Evolutionary conservation across 2,888 invertebrate genomes (phyloP).

Genomic region (Oscheius onirici): DNA sequence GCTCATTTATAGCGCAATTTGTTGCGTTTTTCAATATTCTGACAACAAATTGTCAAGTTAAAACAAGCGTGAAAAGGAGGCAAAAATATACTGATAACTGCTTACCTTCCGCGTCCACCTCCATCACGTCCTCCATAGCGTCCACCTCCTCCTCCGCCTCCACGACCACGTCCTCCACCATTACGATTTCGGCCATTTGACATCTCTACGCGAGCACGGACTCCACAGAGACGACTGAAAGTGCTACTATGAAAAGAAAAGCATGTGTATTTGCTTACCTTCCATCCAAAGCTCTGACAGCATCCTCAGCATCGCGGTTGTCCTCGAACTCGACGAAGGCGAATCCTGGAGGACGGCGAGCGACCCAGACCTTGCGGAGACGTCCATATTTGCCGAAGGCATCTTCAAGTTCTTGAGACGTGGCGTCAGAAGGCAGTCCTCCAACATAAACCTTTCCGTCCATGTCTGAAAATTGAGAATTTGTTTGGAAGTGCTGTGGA

Average conservation of each 20-base stretch:
- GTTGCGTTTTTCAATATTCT: too few species aligned
- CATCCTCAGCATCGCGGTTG: conserved; percentile 79
- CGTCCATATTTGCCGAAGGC: conserved; percentile 88
- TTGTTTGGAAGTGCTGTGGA: too few species aligned
- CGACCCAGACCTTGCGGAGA: conserved; percentile 90
- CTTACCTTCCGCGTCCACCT: background rate
- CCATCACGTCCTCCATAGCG: conserved; percentile 46
- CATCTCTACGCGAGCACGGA: conserved; percentile 73
- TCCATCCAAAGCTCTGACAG: conserved; percentile 73
- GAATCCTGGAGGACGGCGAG: conserved; percentile 85
- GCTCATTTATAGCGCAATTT: too few species aligned
- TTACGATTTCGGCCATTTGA: conserved; percentile 72
- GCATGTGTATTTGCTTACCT: conserved; percentile 76
- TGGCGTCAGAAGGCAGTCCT: conserved; percentile 87
- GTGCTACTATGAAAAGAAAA: conserved; percentile 9
- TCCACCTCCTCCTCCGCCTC: conserved; percentile 61
- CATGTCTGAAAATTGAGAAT: background rate
- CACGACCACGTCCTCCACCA: conserved; percentile 56
- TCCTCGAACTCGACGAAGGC: conserved; percentile 77
- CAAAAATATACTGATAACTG: too few species aligned
- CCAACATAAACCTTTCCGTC: conserved; percentile 86
- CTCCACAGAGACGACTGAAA: conserved; percentile 72
- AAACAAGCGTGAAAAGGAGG: too few species aligned
- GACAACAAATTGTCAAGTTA: too few species aligned
- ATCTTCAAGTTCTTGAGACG: conserved; percentile 78